Evolutionary conservation across 2,888 invertebrate species (phyloP).

Genomic region (Frankliniella fusca): DNA sequence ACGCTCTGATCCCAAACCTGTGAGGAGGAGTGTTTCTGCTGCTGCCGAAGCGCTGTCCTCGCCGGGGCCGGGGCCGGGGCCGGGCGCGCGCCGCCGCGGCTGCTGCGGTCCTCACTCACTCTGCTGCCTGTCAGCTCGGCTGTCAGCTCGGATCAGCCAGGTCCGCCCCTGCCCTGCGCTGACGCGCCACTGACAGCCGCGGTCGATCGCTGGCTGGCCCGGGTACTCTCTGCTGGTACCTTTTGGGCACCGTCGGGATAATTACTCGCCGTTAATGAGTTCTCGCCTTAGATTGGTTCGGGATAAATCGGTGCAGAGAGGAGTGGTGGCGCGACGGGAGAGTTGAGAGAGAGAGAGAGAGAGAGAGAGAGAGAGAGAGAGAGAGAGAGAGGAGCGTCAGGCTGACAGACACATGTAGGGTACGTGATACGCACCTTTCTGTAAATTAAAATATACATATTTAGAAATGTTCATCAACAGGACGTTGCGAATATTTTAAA

Average conservation of each 20-base stretch:
- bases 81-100: too few species aligned
- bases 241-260: not conserved
- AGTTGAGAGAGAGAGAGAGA: not conserved
- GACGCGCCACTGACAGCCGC: not conserved
- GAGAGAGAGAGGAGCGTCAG: not conserved
- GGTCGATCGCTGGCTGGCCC: not conserved
- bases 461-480: too few species aligned
- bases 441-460: too few species aligned
- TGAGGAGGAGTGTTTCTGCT: too few species aligned
- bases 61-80: too few species aligned
- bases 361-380: not conserved
- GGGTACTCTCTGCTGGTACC: not conserved
- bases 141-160: not conserved
- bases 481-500: too few species aligned
- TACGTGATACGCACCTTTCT: too few species aligned
- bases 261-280: constrained; percentile 19
- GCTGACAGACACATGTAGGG: not conserved
- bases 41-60: too few species aligned
- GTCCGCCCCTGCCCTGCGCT: not conserved
- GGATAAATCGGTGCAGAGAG: not conserved
- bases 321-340: not conserved
- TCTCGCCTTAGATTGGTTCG: constrained; percentile 21
- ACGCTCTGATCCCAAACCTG: too few species aligned
- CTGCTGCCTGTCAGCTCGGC: not conserved
- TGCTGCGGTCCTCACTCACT: not conserved